These are phyloP conservation scores for Poecilia latipinna DNA, from an alignment of 2,113 vertebrate species.

Conservation along the genomic window DNA sequence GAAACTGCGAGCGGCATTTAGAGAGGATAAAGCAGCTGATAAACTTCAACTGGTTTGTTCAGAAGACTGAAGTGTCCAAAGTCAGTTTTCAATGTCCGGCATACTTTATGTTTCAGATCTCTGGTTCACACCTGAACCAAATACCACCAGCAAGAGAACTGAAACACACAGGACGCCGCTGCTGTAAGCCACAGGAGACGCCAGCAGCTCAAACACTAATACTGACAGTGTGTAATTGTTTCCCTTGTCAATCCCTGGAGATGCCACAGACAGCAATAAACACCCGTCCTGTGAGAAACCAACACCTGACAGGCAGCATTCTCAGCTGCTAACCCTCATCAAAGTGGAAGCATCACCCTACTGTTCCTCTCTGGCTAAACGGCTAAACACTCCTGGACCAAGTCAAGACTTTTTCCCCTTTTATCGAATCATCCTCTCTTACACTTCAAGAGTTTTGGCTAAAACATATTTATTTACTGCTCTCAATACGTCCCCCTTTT, in stretches of 20 bases:
- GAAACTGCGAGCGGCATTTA: neutral
- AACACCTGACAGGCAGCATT: conserved; percentile 74
- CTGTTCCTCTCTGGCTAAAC: conserved; percentile 17
- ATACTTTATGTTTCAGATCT: too few species aligned
- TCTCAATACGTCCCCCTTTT: too few species aligned
- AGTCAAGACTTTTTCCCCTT: conserved; percentile 20
- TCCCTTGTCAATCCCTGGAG: conserved; percentile 30
- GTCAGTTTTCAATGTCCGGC: too few species aligned
- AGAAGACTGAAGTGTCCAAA: too few species aligned
- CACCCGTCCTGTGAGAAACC: conserved; percentile 58
- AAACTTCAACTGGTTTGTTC: neutral
- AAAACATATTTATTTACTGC: too few species aligned
- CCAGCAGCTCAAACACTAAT: conserved; percentile 3
- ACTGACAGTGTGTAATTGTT: conserved; percentile 51
- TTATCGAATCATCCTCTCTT: conserved; percentile 20
- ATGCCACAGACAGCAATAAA: conserved; percentile 69
- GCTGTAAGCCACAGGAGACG: neutral
- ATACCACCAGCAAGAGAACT: too few species aligned
- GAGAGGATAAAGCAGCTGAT: neutral
- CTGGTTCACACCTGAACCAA: too few species aligned
- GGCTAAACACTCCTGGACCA: conserved; percentile 12
- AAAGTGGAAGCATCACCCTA: conserved; percentile 53
- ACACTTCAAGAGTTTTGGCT: neutral
- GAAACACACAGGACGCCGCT: neutral
- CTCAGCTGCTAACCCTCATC: conserved; percentile 77